Evolutionary conservation across 2,797 vertebrate species (phyloP), one percentile per base, ranked within the genome.

Genomic region (Molossus alvarezi): DNA sequence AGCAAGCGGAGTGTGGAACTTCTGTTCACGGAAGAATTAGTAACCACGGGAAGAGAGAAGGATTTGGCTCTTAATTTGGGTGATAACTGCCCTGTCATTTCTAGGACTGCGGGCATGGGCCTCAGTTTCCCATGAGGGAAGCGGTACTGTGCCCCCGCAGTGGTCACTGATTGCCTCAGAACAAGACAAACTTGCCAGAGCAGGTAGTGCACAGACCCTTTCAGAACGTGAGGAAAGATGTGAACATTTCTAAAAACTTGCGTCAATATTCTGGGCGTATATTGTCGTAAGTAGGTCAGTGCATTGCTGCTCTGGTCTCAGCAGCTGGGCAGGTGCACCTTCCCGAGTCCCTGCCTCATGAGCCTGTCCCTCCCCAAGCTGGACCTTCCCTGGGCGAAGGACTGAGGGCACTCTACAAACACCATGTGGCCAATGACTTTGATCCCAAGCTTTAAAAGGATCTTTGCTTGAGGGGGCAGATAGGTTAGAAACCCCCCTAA

Each of bases 21-120:
- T 80, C 21, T 73, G 41, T 73, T 95, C 85, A 69, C 23, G 75
- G 45, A 75, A 80, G 65, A 92, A 65, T 57, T 45, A 87, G 29
- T 55, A 86, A 72, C n/a, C 62, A 69, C 27, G 48, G 55, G 29
- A 84, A 94, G 18, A 67, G 29, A 55, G 21, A 72, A 3, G 21
- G 51, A 15, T 57, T 20, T 48, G 71, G 6, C 41, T 80, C 72
- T 37, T 27, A 45, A 51, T 48, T 57, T 64, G 14, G 25, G 65
- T 12, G 13, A 29, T 25, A 77, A 58, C 13, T 51, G 73, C 14
- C 67, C 64, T 75, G 41, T 27, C 65, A 57, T n/a, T 85, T 60
- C 87, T 23, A 75, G 1, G 8, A 75, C 2, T 25, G 12, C 7
- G 29, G 14, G 6, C 69, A 4, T 8, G 18, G 33, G 64, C 60